These are phyloP conservation scores for Vanessa cardui DNA, from an alignment of 2,888 invertebrate genomes.

Conservation along the genomic window DNA sequence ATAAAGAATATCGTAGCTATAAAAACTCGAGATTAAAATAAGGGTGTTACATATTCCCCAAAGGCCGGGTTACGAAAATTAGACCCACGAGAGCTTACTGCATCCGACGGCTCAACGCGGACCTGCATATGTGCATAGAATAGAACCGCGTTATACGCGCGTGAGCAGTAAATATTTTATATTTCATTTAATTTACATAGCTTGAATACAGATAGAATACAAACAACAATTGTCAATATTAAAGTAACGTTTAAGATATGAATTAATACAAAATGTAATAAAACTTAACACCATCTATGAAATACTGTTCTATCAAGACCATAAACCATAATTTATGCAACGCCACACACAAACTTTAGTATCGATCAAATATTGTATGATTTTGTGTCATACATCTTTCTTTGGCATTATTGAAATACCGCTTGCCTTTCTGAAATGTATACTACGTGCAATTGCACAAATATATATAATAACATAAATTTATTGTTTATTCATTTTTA, in stretches of 20 bases:
- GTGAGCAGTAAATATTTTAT: conserved; percentile 12
- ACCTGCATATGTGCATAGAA: conserved; percentile 73
- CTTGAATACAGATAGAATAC: no score
- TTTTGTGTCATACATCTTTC: no score
- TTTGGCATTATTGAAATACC: no score
- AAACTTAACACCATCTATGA: neutral
- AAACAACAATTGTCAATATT: no score
- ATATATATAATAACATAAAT: no score
- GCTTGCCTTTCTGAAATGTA: no score
- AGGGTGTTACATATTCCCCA: conserved; percentile 50
- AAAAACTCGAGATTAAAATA: conserved; percentile 23
- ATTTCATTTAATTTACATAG: neutral
- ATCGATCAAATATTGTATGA: no score
- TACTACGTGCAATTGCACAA: no score
- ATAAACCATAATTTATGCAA: neutral
- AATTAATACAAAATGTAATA: no score
- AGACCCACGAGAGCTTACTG: conserved; percentile 73
- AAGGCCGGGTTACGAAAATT: conserved; percentile 78
- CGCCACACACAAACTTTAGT: neutral
- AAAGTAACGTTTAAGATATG: no score
- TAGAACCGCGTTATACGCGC: conserved; percentile 48
- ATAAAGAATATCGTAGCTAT: conserved; percentile 22
- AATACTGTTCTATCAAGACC: neutral
- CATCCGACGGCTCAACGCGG: conserved; percentile 66
- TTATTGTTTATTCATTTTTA: no score